Base-by-base conservation (phyloP, 2,113 vertebrate species). In the Gnathonemus longibarbis region DNA sequence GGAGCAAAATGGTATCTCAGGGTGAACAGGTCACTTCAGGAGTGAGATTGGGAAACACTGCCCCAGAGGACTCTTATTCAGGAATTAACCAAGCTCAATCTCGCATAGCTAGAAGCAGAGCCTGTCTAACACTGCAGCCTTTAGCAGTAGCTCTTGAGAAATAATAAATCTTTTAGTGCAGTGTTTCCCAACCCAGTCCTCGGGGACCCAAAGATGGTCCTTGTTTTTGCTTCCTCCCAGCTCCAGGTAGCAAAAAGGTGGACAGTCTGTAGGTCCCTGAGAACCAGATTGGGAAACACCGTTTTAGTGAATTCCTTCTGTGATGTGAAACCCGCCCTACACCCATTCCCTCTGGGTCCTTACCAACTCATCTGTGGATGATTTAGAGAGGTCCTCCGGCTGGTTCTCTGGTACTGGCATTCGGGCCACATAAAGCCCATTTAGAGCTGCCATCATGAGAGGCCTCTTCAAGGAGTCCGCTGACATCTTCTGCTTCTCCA, bases 401-500 rank as follows among this genome's bases (percentile, higher is more conserved):
- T 95, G 94, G 90, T 95, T 96, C 93, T 97, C 97, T 0, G 96
- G 95, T 91, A 97, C 96, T 1, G 97, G 95, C 96, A 97, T 96
- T 31, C 98, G 96, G 91, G 97, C 96, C 90, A 97, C 97, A 0
- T 97, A 97, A 90, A 98, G 97, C 53, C 98, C 98, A 21, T 99
- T 99, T 91, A 99, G 92, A 0, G 97, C 97, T 50, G 98, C 97
- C 96, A 98, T 95, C 97, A 98, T 98, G 95, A 99, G 95, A 31
- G 98, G 98, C 91, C 98, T 96, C 96, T 98, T 99, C 95, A 98
- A 96, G 13, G 96, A 97, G 95, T 99, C 98, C 95, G 98, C 97
- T 21, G 97, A 97, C 97, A 97, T 97, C 96, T 98, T 98, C 96
- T 99, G 97, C 93, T 98, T 98, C 94, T 99, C 98, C 95, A 99